Conservation (phyloP, 1,140 invertebrate genomes). For the Drosophila ironensis region DNA sequence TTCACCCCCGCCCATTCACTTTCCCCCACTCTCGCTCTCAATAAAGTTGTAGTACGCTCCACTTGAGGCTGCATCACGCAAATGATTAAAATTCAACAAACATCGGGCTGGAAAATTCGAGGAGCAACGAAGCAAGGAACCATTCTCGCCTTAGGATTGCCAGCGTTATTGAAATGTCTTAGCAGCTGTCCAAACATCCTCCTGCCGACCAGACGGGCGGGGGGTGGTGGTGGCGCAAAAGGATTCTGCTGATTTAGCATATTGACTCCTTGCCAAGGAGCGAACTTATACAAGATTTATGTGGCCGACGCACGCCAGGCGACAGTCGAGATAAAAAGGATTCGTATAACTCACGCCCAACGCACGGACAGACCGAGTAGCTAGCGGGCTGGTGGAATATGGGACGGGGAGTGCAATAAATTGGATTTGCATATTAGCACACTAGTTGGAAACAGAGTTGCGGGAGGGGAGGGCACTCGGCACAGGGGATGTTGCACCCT, state of each 20-base stretch:
- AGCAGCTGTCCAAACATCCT: slow-evolving; percentile 71
- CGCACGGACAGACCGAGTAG: background rate
- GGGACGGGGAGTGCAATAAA: slow-evolving; percentile 65
- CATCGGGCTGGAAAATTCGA: slow-evolving; percentile 31
- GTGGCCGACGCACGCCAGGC: slow-evolving; percentile 54
- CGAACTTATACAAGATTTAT: slow-evolving; percentile 81
- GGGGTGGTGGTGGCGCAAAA: background rate
- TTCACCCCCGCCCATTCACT: background rate
- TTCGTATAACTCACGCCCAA: slow-evolving; percentile 61
- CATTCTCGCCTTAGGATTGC: slow-evolving; percentile 48
- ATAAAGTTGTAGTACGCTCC: slow-evolving; percentile 9
- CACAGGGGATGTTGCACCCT: slow-evolving; percentile 20
- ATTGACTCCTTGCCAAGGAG: slow-evolving; percentile 76
- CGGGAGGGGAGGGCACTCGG: background rate
- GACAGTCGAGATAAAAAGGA: slow-evolving; percentile 75
- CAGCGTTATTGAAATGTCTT: slow-evolving; percentile 75
- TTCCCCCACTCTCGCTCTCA: slow-evolving; percentile 32
- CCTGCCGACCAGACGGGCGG: background rate
- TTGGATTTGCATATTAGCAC: slow-evolving; percentile 81
- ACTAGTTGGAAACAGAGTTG: slow-evolving; percentile 17
- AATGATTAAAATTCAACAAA: slow-evolving; percentile 74
- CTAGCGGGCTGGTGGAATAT: background rate
- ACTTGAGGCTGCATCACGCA: slow-evolving; percentile 17
- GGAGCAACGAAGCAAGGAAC: slow-evolving; percentile 3
- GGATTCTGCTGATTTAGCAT: slow-evolving; percentile 76